These are phyloP conservation scores for Druceiella hillmani DNA, from an alignment of 2,888 invertebrate species.

Conservation along the genomic window DNA sequence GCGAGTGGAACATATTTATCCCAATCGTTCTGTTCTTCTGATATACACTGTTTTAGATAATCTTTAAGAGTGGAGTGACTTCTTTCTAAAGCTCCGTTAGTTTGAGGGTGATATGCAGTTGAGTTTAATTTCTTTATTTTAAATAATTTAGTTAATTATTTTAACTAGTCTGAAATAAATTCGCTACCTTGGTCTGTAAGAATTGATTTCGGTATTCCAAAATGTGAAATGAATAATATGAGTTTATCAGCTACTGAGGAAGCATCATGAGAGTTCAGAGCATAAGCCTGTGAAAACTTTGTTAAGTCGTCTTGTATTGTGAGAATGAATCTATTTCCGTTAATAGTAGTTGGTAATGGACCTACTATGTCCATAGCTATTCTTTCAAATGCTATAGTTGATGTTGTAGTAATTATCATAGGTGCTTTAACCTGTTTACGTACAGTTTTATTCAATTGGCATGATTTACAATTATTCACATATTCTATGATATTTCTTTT, in stretches of 20 bases:
- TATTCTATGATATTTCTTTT: conserved; percentile 26
- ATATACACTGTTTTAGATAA: conserved; percentile 27
- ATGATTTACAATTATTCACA: conserved; percentile 24
- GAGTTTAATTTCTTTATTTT: conserved; percentile 25
- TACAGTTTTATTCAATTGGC: conserved; percentile 26
- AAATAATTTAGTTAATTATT: conserved; percentile 26
- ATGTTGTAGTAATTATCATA: conserved; percentile 27
- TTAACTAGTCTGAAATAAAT: conserved; percentile 28
- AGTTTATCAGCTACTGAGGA: conserved; percentile 24
- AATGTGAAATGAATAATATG: conserved; percentile 24
- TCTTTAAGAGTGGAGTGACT: conserved; percentile 25
- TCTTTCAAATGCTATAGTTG: conserved; percentile 24
- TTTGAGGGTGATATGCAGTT: conserved; percentile 27
- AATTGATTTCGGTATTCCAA: conserved; percentile 27
- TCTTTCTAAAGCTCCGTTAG: conserved; percentile 26
- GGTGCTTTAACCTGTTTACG: conserved; percentile 21
- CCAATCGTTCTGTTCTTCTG: conserved; percentile 26
- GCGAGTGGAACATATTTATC: conserved; percentile 26
- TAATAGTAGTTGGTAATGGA: conserved; percentile 23
- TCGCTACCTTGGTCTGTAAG: conserved; percentile 30
- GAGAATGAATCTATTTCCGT: conserved; percentile 24
- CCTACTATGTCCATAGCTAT: conserved; percentile 26
- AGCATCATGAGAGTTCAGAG: conserved; percentile 25
- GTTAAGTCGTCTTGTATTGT: conserved; percentile 23
- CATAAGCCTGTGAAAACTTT: conserved; percentile 21